Evolutionary conservation across 37 sponge, comb jelly and placozoan genomes (phyloP).

Genomic region (Geodia barretti): DNA sequence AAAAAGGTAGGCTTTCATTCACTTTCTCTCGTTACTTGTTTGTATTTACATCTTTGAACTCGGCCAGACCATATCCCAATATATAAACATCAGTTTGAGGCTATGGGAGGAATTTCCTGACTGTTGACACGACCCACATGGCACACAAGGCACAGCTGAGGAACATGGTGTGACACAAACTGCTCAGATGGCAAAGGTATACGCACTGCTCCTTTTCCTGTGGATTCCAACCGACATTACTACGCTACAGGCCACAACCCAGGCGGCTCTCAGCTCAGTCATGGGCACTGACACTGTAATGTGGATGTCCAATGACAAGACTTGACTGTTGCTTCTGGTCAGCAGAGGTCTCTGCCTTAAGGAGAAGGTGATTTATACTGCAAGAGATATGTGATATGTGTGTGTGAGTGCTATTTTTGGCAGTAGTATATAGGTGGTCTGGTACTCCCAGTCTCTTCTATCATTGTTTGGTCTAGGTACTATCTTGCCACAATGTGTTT

Average conservation of each 20-base stretch:
- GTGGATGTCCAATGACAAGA: constrained; percentile 85
- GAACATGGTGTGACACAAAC: neutral
- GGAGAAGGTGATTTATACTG: too few species aligned
- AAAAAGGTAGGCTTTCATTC: too few species aligned
- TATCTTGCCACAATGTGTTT: too few species aligned
- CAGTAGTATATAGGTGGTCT: neutral
- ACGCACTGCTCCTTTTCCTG: neutral
- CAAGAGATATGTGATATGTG: too few species aligned
- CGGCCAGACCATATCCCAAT: too few species aligned
- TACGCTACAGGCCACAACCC: neutral
- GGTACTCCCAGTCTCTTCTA: neutral
- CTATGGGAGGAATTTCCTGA: constrained; percentile 96
- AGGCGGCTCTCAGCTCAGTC: neutral
- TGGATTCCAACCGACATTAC: neutral
- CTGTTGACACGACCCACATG: constrained; percentile 65
- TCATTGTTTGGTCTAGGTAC: too few species aligned
- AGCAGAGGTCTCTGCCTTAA: constrained; percentile 69
- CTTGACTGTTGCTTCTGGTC: constrained; percentile 78
- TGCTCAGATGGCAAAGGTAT: neutral
- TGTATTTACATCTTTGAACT: too few species aligned
- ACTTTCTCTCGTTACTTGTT: too few species aligned
- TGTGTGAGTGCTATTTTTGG: too few species aligned
- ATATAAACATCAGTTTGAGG: constrained; percentile 76
- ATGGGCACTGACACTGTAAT: constrained; percentile 71
- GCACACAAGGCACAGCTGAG: neutral